Evolutionary conservation across 2,113 vertebrate species (phyloP), one percentile per base, ranked within the genome.

Genomic region (Catagonus wagneri): DNA sequence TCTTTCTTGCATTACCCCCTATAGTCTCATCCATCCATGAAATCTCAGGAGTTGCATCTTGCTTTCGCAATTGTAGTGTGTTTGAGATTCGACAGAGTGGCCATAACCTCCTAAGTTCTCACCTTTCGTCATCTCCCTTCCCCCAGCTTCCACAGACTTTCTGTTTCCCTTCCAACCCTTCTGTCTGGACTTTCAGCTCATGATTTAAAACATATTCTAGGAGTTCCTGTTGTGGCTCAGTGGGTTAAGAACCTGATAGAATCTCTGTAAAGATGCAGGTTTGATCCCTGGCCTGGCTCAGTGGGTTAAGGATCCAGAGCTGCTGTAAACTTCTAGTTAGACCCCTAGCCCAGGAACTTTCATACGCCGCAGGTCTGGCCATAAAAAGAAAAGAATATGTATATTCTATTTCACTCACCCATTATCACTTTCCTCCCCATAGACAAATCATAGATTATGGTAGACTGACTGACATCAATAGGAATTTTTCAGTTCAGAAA

Each of bases 401-500:
- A 44, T 14, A 63, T 88, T 86, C 60, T 85, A 9, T 32, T 11
- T n/a, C 5, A 5, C 50, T 39, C 63, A 69, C 12, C 3, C 23
- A 17, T 1, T 1, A 8, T 19, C 36, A 56, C 60, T 54, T 71
- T 76, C 32, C 44, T 36, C 66, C 36, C 85, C 36, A 17, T 2
- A 84, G 65, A 76, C 32, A 60, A 63, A 66, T 69, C 27, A 8
- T 9, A 54, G 44, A 29, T 1, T 19, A 58, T 3, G 11, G 44
- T 50, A 4, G 19, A 23, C 54, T 94, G 39, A 39, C 12, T 87
- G 93, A 65, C 93, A 61, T 52, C 34, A 36, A 29, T 7, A 50
- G 87, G 79, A 34, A 87, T 81, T 91, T 34, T 79, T 60, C 79
- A 93, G 80, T 66, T 92, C 60, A 27, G 71, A 90, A 79, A 39